Base-by-base conservation (phyloP, 1,140 invertebrate species). In the Hyles euphorbiae region DNA sequence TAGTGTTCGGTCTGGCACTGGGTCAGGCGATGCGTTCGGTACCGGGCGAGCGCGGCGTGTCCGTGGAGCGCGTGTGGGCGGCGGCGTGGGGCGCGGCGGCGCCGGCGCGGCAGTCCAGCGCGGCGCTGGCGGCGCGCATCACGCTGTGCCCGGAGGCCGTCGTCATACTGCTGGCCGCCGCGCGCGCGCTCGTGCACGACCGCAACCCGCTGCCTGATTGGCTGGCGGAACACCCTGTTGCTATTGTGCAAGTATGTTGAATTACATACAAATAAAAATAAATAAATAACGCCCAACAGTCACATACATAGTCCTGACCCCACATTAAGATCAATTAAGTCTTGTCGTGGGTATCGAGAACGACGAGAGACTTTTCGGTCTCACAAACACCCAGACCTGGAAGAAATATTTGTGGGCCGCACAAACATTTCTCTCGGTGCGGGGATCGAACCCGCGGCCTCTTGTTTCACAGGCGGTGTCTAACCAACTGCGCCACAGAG, bases 121-220 rank as follows among this genome's bases (percentile, higher is more conserved):
- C 93, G 1, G 93, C 93, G n/a, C 91, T 96, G 40, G 91, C 94
- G 22, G 94, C 95, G 8, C 92, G 94, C 74, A 94, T 97, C 34
- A 94, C 94, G 57, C 90, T 99, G 1, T 98, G 97, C 81, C 92
- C 96, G 0, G 98, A 99, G 82, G 96, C 96, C 32, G 94, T 98
- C 4, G 94, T 97, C 8, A 94, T 96, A 34, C 88, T 99, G 3
- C 88, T 99, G 52, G 92, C 93, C 2, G 96, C 98, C 92, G 94
- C 98, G 11, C 91, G 97, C 43, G 91, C 93, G 8, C 94, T 97
- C 78, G 90, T 97, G 5, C 93, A 93, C 76, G 93, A 93, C 57
- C 85, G 91, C 4, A 89, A 89, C n/a, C 87, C 87, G n/a, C 79
- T 93, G 54, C 92, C 94, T 0, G 90, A 92, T 3, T 97, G 94